Conservation (phyloP, 2,113 vertebrate species). For the Psammodynastes pulverulentus region DNA sequence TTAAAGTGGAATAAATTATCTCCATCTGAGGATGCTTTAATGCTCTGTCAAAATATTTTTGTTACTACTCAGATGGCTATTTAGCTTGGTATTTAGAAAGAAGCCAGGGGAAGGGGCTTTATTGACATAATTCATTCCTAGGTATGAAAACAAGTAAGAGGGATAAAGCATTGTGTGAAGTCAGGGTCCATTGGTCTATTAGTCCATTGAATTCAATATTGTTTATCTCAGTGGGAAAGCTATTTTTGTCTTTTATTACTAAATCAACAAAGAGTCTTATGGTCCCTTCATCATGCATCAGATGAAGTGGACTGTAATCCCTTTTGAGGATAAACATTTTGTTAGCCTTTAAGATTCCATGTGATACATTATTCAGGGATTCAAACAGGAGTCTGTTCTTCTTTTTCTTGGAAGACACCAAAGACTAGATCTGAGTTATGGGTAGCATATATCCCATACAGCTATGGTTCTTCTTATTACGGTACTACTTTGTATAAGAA, state of each 20-base stretch:
- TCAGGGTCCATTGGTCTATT: background rate
- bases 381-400: background rate
- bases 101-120: background rate
- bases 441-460: background rate
- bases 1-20: conserved; percentile 25
- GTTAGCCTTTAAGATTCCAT: background rate
- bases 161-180: background rate
- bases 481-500: background rate
- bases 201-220: background rate
- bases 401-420: background rate
- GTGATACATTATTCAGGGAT: background rate
- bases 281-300: background rate
- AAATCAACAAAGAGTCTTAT: background rate
- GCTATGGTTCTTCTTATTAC: background rate
- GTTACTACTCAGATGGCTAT: conserved; percentile 4
- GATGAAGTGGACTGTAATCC: background rate
- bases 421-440: background rate
- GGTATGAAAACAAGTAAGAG: background rate
- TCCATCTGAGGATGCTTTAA: conserved; percentile 16
- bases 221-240: background rate
- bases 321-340: background rate
- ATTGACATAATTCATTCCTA: background rate
- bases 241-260: background rate
- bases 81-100: rapidly evolving
- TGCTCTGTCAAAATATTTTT: conserved; percentile 12